A percentile compares a stretch with the other conserved stretches of the same genome.
phyloP scores from a whole-genome alignment of 2,888 invertebrate genomes.

The Pseudolycoriella hygida region DNA sequence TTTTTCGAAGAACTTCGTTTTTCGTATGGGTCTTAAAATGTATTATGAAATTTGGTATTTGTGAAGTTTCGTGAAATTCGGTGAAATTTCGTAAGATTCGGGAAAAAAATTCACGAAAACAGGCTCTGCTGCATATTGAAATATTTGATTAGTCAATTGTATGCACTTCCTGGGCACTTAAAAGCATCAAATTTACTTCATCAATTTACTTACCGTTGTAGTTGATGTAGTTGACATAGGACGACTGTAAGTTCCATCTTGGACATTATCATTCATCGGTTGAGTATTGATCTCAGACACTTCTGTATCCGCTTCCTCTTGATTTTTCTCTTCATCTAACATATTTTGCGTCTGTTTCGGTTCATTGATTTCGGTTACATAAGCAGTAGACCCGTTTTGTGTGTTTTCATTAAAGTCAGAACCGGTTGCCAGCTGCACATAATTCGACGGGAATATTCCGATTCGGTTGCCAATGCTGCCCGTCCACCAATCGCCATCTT shows the following conservation, averaged over 20 bases:
- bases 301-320: constrained; percentile 29
- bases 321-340: constrained; percentile 11
- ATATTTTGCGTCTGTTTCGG: background rate
- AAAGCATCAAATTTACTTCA: no score
- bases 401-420: constrained; percentile 5
- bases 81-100: no score
- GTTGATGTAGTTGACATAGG: constrained; percentile 31
- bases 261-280: constrained; percentile 20
- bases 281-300: constrained; percentile 31
- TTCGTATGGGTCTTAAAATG: no score
- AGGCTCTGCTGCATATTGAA: no score
- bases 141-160: no score
- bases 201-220: constrained; percentile 30
- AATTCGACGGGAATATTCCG: constrained; percentile 97
- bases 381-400: constrained; percentile 1
- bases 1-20: no score
- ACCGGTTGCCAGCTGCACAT: constrained; percentile 42
- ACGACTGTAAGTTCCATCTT: constrained; percentile 26
- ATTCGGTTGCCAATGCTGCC: constrained; percentile 63
- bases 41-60: no score
- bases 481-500: constrained; percentile 99
- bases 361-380: background rate
- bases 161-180: no score
- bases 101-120: no score
- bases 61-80: no score